A percentile compares a stretch with the other conserved stretches of the same genome.
Conservation (phyloP, 2,797 vertebrate species). For the Heliangelus exortis region DNA sequence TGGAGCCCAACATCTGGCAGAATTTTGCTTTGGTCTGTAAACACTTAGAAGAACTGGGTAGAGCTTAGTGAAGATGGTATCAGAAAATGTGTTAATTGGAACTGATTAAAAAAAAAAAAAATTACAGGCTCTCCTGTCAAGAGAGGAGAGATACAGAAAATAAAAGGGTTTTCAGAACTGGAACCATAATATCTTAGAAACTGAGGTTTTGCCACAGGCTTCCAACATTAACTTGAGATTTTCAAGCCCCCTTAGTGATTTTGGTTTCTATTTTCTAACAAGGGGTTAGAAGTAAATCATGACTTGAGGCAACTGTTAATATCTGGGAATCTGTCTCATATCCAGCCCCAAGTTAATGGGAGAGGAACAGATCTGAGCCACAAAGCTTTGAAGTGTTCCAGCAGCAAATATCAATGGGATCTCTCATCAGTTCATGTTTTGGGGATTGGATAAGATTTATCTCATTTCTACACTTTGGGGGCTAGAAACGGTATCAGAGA, state of each 20-base stretch:
- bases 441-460: background rate
- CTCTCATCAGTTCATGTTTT: background rate
- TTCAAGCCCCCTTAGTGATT: background rate
- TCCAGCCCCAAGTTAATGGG: background rate
- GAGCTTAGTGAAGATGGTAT: background rate
- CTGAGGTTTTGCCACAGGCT: background rate
- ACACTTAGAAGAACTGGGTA: background rate
- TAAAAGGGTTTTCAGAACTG: background rate
- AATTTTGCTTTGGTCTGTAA: background rate
- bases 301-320: background rate
- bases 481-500: background rate
- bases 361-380: background rate
- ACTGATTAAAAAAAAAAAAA: no score
- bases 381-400: background rate
- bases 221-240: background rate
- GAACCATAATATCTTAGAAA: background rate
- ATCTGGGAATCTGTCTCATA: background rate
- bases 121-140: background rate
- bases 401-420: background rate
- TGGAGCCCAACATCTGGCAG: background rate
- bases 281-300: background rate
- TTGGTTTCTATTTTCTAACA: background rate
- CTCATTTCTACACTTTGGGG: background rate
- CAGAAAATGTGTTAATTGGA: background rate
- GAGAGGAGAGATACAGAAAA: background rate